Percentiles rank a stretch among this genome's conserved stretches.
Evolutionary conservation across 2,797 vertebrate species (phyloP).

Genomic region (Parauchenoglanis ngamensis): DNA sequence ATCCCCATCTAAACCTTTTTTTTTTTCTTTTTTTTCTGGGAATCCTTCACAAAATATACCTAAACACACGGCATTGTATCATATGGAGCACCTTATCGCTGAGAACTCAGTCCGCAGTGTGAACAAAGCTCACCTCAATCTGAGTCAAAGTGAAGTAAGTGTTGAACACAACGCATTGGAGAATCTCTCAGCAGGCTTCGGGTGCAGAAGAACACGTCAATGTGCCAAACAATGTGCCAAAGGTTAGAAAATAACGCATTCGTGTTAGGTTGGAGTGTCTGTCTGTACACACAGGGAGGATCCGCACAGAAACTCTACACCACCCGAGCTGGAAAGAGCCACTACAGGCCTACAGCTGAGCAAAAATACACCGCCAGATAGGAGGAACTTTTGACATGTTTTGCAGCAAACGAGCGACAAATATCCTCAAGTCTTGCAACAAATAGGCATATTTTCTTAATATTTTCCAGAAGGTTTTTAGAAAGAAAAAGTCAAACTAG

Average conservation of each 20-base stretch:
- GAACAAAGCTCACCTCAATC: neutral
- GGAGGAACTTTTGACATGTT: neutral
- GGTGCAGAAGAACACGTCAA: neutral
- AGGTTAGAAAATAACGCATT: neutral
- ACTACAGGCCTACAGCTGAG: slow-evolving; percentile 22
- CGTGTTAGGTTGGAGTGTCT: neutral
- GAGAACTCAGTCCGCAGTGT: neutral
- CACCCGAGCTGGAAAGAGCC: slow-evolving; percentile 51
- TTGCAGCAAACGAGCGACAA: neutral
- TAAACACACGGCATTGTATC: too few relatives aligned
- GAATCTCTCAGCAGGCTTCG: neutral
- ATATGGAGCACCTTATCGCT: too few relatives aligned
- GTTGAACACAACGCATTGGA: neutral
- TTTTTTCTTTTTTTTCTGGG: too few relatives aligned
- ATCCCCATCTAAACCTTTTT: neutral
- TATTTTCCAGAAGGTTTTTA: neutral
- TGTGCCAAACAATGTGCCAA: neutral
- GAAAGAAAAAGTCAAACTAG: neutral
- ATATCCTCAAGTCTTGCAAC: neutral
- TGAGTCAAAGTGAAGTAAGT: neutral
- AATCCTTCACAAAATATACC: neutral
- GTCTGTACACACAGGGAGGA: neutral
- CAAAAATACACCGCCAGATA: neutral
- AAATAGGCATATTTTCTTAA: neutral
- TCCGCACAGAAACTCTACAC: slow-evolving; percentile 66